Evolutionary conservation across 2,797 vertebrate genomes (phyloP).

Genomic region (Hipposideros larvatus): DNA sequence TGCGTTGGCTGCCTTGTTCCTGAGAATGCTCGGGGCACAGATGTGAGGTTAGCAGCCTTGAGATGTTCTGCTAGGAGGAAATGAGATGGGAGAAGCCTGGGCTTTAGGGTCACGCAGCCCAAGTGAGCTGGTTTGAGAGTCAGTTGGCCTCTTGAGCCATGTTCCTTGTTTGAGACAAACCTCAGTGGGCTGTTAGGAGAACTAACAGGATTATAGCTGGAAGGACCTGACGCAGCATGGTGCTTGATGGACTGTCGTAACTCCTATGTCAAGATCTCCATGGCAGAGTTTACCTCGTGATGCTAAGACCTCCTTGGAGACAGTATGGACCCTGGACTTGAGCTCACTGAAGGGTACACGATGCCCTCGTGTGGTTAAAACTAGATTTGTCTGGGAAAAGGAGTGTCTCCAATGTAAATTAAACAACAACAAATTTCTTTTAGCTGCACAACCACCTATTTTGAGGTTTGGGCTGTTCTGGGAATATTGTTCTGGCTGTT

Average conservation of each 20-base stretch:
- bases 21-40: background rate
- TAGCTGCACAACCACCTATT: background rate
- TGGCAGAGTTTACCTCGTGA: background rate
- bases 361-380: background rate
- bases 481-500: background rate
- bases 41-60: accelerated
- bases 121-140: background rate
- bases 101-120: background rate
- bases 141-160: background rate
- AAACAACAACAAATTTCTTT: background rate
- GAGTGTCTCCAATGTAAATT: too few species aligned
- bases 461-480: background rate
- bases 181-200: background rate
- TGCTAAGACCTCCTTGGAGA: background rate
- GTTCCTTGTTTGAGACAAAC: background rate
- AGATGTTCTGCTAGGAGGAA: background rate
- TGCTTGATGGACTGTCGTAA: accelerated
- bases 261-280: accelerated
- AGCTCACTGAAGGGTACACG: background rate
- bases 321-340: background rate
- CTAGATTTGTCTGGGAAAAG: background rate
- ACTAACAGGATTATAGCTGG: accelerated
- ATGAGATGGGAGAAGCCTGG: background rate
- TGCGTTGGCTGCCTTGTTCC: background rate
- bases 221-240: background rate